These are phyloP conservation scores for Achatina immaculata DNA, from an alignment of 1,140 invertebrate species.

Conservation along the genomic window DNA sequence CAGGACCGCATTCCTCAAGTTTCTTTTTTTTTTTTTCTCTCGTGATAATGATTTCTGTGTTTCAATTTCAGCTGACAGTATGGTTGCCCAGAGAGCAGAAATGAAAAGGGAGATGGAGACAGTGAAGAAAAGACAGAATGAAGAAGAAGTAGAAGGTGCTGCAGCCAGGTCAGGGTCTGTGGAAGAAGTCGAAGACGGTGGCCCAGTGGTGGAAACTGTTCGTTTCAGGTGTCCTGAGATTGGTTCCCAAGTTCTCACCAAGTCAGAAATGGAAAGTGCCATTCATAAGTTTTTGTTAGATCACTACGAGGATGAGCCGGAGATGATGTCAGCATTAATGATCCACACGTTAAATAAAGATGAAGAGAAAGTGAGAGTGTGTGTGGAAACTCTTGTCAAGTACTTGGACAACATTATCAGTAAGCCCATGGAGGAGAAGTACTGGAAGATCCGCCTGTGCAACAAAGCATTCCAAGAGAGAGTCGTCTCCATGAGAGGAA, in stretches of 20 bases:
- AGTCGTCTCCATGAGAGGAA: slow-evolving; percentile 83
- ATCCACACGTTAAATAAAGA: slow-evolving; percentile 90
- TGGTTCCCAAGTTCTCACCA: slow-evolving; percentile 82
- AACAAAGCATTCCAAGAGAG: slow-evolving; percentile 87
- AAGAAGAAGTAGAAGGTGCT: slow-evolving; percentile 58
- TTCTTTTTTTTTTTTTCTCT: neutral
- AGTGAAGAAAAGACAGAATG: slow-evolving; percentile 71
- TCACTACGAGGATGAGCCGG: slow-evolving; percentile 73
- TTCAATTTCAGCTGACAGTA: slow-evolving; percentile 38
- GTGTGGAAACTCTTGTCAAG: slow-evolving; percentile 87
- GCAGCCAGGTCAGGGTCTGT: slow-evolving; percentile 59
- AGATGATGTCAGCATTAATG: slow-evolving; percentile 70
- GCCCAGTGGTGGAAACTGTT: slow-evolving; percentile 75
- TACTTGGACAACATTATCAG: slow-evolving; percentile 92
- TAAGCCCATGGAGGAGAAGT: slow-evolving; percentile 89
- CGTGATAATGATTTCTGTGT: no score
- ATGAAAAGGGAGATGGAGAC: slow-evolving; percentile 85
- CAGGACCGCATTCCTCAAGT: no score
- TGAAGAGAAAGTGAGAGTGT: slow-evolving; percentile 83
- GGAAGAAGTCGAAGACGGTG: slow-evolving; percentile 70
- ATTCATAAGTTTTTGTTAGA: slow-evolving; percentile 88
- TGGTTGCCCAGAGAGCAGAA: slow-evolving; percentile 78
- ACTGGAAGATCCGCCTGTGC: slow-evolving; percentile 87
- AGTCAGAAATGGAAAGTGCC: slow-evolving; percentile 85
- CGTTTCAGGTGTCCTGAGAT: slow-evolving; percentile 64